Conservation (phyloP, 64 coral and sea anemone species). For the Pachyseris speciosa region DNA sequence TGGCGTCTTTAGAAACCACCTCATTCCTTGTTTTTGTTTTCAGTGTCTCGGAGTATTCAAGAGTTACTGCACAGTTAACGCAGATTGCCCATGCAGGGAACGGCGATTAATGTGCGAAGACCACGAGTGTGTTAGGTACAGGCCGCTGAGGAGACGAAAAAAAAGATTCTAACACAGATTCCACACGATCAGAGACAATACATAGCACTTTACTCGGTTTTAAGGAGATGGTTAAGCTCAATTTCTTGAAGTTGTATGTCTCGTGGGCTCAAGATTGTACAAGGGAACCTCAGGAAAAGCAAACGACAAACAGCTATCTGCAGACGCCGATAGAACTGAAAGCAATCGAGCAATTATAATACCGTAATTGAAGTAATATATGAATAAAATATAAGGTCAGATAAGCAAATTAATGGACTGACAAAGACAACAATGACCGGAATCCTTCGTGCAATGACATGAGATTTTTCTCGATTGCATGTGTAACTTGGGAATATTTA, state of each 20-base stretch:
- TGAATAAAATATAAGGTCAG: not conserved
- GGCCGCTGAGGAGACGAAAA: not conserved
- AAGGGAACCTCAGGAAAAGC: not conserved
- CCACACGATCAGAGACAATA: no score
- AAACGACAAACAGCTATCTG: not conserved
- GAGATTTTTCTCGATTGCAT: not conserved
- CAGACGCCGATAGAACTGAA: not conserved
- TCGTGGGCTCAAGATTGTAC: no score
- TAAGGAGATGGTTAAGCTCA: not conserved
- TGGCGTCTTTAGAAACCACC: not conserved
- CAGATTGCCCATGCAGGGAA: conserved; percentile 8
- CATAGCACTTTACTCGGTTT: not conserved
- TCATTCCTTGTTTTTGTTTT: not conserved
- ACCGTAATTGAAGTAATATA: no score
- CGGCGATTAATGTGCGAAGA: conserved; percentile 20
- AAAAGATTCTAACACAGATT: not conserved
- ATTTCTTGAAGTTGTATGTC: not conserved
- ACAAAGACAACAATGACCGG: no score
- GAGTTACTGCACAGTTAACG: not conserved
- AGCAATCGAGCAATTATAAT: no score
- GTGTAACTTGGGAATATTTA: not conserved
- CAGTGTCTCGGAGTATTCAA: conserved; percentile 19
- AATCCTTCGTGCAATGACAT: not conserved
- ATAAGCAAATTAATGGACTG: not conserved
- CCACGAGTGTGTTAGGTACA: not conserved